Evolutionary conservation across 2,113 vertebrate genomes (phyloP), one percentile per base, ranked within the genome.

Genomic region (Poeciliopsis occidentalis): DNA sequence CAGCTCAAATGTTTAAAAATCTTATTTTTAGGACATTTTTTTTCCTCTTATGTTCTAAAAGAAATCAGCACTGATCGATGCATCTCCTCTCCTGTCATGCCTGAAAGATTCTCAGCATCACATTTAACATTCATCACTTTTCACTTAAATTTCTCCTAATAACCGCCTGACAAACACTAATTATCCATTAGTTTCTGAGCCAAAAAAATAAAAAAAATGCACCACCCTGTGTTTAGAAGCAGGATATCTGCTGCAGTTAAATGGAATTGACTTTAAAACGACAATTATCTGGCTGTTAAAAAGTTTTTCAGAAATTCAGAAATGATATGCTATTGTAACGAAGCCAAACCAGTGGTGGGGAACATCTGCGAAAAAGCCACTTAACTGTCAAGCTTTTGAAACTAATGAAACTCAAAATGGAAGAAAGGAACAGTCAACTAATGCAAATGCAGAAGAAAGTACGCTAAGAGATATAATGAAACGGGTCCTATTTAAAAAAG

Each of bases 381-480:
- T 94, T 94, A 94, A 92, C 93, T 92, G 92, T 92, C 86, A 86
- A 85, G 88, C 91, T 91, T 96, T 95, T 96, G 95, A 94, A 97
- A 96, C 96, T 98, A 98, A 99, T 98, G 96, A 97, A 97, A 97
- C 95, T 96, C 96, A 97, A 97, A 95, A 89, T 91, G 90, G 91
- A 94, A 93, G 91, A 94, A 94, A 93, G 96, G 96, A 97, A 97
- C 95, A 96, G 95, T 95, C 93, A 95, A 94, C 96, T 96, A 96
- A 98, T 98, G 97, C 97, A 97, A 98, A 98, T 98, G 96, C 96
- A 97, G 85, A 96, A 96, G 95, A 97, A 97, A 94, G 95, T 97
- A 98, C 96, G 97, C 98, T 98, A 98, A 98, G 95, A 95, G 95
- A 97, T 97, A 97, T 97, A 98, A 98, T 98, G 96, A 99, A 98